A percentile compares a stretch with the other conserved stretches of the same genome.
phyloP scores from a whole-genome alignment of 2,113 vertebrate genomes.

The Agapornis roseicollis region DNA sequence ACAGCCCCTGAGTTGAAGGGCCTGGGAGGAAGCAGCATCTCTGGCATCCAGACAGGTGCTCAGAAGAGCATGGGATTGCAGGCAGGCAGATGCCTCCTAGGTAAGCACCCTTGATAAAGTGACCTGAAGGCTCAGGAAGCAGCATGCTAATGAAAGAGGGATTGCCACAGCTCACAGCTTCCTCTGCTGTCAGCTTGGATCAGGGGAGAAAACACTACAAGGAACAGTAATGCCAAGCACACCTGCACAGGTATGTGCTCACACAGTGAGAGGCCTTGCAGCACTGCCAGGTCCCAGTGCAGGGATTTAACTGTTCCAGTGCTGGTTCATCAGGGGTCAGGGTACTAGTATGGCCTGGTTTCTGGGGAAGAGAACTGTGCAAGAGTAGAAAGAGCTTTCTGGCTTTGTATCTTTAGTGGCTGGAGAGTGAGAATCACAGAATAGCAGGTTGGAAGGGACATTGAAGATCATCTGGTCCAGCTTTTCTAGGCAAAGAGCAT shows the following conservation, averaged over 20 bases:
- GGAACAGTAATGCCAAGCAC: accelerated
- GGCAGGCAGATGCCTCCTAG: background rate
- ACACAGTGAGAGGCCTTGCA: accelerated
- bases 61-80: accelerated
- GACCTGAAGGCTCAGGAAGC: background rate
- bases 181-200: background rate
- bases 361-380: background rate
- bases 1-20: background rate
- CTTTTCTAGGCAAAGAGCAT: background rate
- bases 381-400: background rate
- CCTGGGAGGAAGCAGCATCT: background rate
- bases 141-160: background rate
- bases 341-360: background rate
- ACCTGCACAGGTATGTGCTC: accelerated
- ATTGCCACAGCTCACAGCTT: background rate
- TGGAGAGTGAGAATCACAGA: background rate
- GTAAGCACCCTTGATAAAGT: background rate
- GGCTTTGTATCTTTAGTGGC: background rate
- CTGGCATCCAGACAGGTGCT: background rate
- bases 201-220: background rate
- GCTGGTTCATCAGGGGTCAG: background rate
- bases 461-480: background rate
- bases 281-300: background rate
- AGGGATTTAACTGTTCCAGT: background rate
- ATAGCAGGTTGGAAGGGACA: background rate